A percentile compares a stretch with the other conserved stretches of the same genome.
Conservation (phyloP, 2,113 vertebrate genomes). For the Callocephalon fimbriatum region DNA sequence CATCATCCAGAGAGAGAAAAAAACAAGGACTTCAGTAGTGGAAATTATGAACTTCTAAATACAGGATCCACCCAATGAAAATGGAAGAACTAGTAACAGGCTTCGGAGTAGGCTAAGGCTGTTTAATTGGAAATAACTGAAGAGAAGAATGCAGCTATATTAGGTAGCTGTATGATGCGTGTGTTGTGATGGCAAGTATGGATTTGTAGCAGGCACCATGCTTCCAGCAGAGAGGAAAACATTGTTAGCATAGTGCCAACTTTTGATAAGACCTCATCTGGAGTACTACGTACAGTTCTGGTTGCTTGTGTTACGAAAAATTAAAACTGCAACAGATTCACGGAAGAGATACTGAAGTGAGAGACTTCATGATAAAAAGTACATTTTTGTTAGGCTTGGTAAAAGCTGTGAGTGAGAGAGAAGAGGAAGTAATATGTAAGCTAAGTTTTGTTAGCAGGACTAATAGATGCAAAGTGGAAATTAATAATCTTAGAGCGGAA, state of each 20-base stretch:
- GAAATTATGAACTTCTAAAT: not conserved
- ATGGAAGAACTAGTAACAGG: not conserved
- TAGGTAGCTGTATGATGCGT: rapidly evolving
- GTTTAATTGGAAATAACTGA: not conserved
- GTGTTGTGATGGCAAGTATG: not conserved
- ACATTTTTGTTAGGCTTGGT: not conserved
- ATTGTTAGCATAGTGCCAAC: not conserved
- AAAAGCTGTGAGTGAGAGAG: not conserved
- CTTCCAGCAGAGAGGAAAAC: not conserved
- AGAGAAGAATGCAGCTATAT: rapidly evolving
- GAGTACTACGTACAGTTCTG: not conserved
- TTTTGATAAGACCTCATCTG: not conserved
- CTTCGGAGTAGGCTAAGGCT: not conserved
- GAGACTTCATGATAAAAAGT: not conserved
- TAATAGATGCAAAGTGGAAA: not conserved
- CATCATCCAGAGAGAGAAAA: not conserved
- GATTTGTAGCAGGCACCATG: not conserved
- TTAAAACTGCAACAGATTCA: not conserved
- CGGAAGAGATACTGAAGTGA: not conserved
- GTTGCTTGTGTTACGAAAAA: not conserved
- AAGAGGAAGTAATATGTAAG: not conserved
- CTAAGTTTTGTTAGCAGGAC: not conserved
- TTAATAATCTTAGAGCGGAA: not conserved
- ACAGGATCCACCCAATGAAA: not conserved
- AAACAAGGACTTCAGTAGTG: not conserved